Percentiles rank a stretch among this genome's conserved stretches.
phyloP scores from a whole-genome alignment of 2,113 vertebrate species.

The Rallus limicola region DNA sequence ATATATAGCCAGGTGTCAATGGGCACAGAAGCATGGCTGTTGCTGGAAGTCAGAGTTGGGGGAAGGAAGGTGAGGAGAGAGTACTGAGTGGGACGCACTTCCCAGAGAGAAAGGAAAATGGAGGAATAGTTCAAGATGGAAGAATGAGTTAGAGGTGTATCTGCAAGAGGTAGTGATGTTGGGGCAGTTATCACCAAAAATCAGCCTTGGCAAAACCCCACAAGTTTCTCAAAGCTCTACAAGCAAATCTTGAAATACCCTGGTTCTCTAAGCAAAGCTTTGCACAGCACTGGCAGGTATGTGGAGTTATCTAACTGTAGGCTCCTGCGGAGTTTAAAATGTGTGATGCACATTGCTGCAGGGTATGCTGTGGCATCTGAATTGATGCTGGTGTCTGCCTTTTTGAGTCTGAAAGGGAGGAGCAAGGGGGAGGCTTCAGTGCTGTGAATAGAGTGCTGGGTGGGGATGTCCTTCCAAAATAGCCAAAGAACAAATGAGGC shows the following conservation, averaged over 20 bases:
- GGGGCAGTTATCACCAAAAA: neutral
- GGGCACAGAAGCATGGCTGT: neutral
- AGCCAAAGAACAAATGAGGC: neutral
- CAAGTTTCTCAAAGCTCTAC: neutral
- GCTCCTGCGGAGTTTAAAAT: constrained; percentile 1
- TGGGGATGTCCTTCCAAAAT: neutral
- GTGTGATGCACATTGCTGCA: neutral
- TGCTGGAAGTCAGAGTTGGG: neutral
- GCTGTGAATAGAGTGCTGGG: neutral
- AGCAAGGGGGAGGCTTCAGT: neutral
- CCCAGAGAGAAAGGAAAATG: neutral
- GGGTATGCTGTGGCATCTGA: neutral
- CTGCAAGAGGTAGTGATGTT: neutral
- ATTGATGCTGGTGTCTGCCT: neutral
- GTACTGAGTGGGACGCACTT: neutral
- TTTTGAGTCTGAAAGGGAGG: neutral
- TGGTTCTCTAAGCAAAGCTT: neutral
- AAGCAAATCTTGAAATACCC: neutral
- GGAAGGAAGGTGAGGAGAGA: neutral
- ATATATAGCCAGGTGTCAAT: neutral
- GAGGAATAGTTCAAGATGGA: neutral
- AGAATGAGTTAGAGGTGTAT: neutral
- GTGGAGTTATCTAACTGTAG: neutral
- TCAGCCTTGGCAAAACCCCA: accelerated
- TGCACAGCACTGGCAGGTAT: neutral